phyloP scores from a whole-genome alignment of 2,888 invertebrate species.

The Hipparchia semele region DNA sequence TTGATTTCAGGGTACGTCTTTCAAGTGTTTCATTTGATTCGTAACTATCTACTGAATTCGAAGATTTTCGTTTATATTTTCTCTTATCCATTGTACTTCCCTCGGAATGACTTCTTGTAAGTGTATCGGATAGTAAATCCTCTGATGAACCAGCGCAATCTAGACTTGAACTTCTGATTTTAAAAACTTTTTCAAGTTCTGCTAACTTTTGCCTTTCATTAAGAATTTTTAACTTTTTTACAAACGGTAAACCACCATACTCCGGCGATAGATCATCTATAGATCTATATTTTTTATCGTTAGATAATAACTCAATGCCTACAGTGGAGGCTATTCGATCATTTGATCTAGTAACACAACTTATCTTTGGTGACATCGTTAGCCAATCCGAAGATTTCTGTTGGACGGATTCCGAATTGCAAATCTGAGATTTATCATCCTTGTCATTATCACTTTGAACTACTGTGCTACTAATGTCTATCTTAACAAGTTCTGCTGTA shows the following conservation, averaged over 20 bases:
- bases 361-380: conserved; percentile 68
- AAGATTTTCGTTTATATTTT: conserved; percentile 74
- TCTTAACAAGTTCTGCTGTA: conserved; percentile 76
- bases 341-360: conserved; percentile 48
- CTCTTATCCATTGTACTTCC: conserved; percentile 88
- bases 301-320: conserved; percentile 62
- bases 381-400: conserved; percentile 74
- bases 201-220: conserved; percentile 94
- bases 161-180: conserved; percentile 90
- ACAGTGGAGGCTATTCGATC: conserved; percentile 54
- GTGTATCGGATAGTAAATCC: conserved; percentile 79
- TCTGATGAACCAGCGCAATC: conserved; percentile 87
- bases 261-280: conserved; percentile 94
- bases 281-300: conserved; percentile 89
- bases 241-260: conserved; percentile 93
- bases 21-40: conserved; percentile 92
- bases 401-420: conserved; percentile 74
- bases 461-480: conserved; percentile 77
- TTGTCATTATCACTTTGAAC: conserved; percentile 63
- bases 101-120: conserved; percentile 92
- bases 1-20: conserved; percentile 91
- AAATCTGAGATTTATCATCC: conserved; percentile 70
- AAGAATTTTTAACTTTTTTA: conserved; percentile 93
- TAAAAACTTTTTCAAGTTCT: conserved; percentile 90
- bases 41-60: conserved; percentile 65